Conservation (phyloP, 2,888 invertebrate species). For the Andrena bucephala region DNA sequence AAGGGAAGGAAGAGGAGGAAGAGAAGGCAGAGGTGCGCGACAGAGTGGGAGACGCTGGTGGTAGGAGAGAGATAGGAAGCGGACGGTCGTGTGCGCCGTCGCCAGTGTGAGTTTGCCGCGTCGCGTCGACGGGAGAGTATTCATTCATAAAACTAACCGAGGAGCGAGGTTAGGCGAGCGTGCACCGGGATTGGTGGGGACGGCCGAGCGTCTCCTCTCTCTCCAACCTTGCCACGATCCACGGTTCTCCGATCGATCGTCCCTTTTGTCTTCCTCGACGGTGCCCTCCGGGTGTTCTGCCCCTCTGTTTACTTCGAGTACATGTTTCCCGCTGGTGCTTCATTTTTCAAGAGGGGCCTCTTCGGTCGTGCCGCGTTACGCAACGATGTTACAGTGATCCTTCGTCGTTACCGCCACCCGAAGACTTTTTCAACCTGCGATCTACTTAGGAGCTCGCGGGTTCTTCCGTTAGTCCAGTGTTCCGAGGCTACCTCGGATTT, state of each 20-base stretch:
- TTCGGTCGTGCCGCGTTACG: too few relatives aligned
- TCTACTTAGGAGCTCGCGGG: background rate
- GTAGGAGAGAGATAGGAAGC: conserved; percentile 41
- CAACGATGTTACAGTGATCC: too few relatives aligned
- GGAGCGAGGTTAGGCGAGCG: conserved; percentile 72
- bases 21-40: background rate
- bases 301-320: background rate
- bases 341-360: background rate
- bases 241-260: conserved; percentile 17
- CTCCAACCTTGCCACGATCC: background rate
- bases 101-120: conserved; percentile 67
- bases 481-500: too few relatives aligned
- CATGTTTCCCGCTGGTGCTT: background rate
- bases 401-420: too few relatives aligned
- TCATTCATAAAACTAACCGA: conserved; percentile 86
- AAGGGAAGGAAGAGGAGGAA: conserved; percentile 3
- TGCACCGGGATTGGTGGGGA: conserved; percentile 57
- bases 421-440: too few relatives aligned
- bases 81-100: conserved; percentile 57
- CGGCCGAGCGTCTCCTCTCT: conserved; percentile 55
- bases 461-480: background rate
- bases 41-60: conserved; percentile 17
- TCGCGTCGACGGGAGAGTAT: conserved; percentile 77
- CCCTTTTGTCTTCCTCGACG: conserved; percentile 28
- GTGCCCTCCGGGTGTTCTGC: background rate